phyloP scores from a whole-genome alignment of 2,888 invertebrate genomes.

The Crepidodera aurea region DNA sequence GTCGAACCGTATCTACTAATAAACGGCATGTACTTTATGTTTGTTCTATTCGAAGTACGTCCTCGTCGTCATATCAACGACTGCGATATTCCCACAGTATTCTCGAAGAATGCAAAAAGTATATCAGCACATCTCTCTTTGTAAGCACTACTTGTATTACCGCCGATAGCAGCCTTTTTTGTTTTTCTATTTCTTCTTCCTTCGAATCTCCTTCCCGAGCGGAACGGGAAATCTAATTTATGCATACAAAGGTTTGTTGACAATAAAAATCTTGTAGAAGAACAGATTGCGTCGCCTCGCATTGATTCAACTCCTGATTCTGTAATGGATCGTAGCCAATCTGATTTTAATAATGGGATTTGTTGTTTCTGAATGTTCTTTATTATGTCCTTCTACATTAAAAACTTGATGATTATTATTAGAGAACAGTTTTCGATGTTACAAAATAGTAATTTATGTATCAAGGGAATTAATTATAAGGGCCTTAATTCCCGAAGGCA shows the following conservation, averaged over 20 bases:
- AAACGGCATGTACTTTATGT: background rate
- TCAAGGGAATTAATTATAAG: too few relatives aligned
- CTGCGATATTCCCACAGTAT: constrained; percentile 16
- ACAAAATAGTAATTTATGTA: too few relatives aligned
- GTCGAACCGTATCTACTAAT: background rate
- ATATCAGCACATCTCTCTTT: constrained; percentile 22
- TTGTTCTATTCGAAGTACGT: background rate
- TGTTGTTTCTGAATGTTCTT: too few relatives aligned
- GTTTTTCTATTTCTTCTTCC: constrained; percentile 11
- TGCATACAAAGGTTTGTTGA: constrained; percentile 25
- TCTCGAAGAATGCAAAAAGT: constrained; percentile 11
- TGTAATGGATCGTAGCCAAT: too few relatives aligned
- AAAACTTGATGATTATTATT: too few relatives aligned
- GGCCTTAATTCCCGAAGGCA: too few relatives aligned
- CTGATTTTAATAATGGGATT: too few relatives aligned
- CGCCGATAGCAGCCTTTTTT: constrained; percentile 7
- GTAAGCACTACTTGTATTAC: constrained; percentile 15
- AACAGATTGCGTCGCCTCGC: constrained; percentile 15
- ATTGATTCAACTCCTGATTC: constrained; percentile 1
- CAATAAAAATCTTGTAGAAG: constrained; percentile 24
- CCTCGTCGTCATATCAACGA: constrained; percentile 3
- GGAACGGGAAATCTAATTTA: constrained; percentile 27
- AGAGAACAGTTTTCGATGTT: too few relatives aligned
- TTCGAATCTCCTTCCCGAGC: constrained; percentile 8
- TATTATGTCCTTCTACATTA: too few relatives aligned